These are phyloP conservation scores for Pholis gunnellus DNA, from an alignment of 2,113 vertebrate genomes.

Conservation along the genomic window DNA sequence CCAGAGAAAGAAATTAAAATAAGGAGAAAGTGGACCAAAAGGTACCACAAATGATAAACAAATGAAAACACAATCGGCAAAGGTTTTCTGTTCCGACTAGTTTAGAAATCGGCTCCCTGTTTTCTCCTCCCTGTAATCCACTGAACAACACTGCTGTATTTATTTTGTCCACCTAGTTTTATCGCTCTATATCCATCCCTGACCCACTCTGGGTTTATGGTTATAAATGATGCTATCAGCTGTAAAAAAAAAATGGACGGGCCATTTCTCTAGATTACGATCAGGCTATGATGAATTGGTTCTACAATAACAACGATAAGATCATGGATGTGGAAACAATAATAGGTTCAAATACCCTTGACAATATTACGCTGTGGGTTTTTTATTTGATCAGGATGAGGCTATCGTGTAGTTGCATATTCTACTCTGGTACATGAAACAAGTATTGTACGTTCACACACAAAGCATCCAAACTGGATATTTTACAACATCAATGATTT, in stretches of 20 bases:
- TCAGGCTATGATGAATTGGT: slow-evolving; percentile 1
- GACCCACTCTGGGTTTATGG: background rate
- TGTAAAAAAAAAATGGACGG: background rate
- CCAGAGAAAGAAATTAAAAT: background rate
- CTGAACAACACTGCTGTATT: background rate
- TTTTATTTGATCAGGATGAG: background rate
- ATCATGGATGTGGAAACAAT: background rate
- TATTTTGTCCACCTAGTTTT: background rate
- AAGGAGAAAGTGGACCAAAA: background rate
- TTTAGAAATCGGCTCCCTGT: background rate
- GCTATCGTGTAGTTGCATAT: too few relatives aligned
- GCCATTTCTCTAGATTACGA: background rate
- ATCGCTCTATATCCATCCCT: background rate
- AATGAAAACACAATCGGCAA: background rate
- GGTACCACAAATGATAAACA: background rate
- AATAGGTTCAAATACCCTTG: background rate
- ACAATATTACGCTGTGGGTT: background rate
- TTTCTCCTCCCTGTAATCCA: background rate
- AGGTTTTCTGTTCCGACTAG: background rate
- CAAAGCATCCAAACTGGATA: background rate
- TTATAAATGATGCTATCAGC: slow-evolving; percentile 8
- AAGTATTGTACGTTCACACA: background rate
- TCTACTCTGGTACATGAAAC: background rate
- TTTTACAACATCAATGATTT: background rate
- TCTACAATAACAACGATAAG: background rate